These are phyloP conservation scores for Eublepharis macularius DNA, from an alignment of 2,113 vertebrate species.

Conservation along the genomic window DNA sequence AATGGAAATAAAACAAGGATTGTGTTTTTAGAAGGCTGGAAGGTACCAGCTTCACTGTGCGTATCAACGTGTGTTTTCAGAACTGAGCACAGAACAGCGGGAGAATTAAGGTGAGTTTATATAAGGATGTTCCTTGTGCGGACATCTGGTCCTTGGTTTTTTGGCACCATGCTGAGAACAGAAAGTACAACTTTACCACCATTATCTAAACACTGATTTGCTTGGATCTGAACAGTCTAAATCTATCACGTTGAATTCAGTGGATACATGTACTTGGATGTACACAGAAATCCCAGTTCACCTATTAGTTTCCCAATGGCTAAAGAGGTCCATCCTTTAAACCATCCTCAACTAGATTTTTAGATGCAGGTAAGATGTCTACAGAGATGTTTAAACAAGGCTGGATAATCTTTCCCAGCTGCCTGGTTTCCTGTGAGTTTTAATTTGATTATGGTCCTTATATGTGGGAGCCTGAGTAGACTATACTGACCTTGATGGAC, in stretches of 20 bases:
- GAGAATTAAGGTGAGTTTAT: background rate
- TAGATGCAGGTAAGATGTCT: background rate
- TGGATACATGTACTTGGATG: no score
- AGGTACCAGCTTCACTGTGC: no score
- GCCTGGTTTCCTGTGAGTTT: background rate
- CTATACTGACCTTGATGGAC: no score
- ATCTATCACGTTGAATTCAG: background rate
- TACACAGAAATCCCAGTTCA: background rate
- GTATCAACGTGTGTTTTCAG: background rate
- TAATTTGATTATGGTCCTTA: background rate
- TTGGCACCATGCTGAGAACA: background rate
- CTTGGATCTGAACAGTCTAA: background rate
- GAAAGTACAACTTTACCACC: background rate
- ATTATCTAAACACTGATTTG: background rate
- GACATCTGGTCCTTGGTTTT: background rate
- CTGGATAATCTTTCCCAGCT: background rate
- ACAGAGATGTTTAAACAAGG: background rate
- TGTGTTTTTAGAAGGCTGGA: background rate
- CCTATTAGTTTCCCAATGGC: background rate
- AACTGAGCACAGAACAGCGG: no score
- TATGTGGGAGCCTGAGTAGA: background rate
- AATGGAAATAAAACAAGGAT: background rate
- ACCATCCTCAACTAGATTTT: background rate
- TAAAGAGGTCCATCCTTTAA: background rate
- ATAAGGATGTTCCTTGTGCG: background rate